Evolutionary conservation across 2,888 invertebrate species (phyloP).

Genomic region (Polyommatus icarus): DNA sequence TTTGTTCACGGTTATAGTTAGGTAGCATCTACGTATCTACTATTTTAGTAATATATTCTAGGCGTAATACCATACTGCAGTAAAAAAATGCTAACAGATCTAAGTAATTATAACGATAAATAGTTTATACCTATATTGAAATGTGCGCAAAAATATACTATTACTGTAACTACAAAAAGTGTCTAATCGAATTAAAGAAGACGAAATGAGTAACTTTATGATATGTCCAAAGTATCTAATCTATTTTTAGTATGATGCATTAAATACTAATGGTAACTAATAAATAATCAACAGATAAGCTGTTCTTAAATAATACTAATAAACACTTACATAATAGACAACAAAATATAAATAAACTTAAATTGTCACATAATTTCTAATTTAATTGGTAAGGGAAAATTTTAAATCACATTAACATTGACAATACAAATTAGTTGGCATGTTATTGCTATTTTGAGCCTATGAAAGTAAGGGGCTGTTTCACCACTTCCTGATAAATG

Average conservation of each 20-base stretch:
- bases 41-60: not conserved
- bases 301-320: not conserved
- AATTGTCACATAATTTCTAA: not conserved
- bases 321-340: not conserved
- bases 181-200: not conserved
- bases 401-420: not conserved
- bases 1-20: not conserved
- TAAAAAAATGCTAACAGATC: not conserved
- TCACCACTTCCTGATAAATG: too few species aligned
- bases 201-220: not conserved
- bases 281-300: not conserved
- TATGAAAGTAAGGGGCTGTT: not conserved
- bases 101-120: not conserved
- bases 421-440: not conserved
- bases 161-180: not conserved
- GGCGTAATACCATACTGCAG: not conserved
- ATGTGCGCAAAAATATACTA: not conserved
- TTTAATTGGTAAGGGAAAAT: not conserved
- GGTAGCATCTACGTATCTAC: not conserved
- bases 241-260: not conserved
- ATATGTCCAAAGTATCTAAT: not conserved
- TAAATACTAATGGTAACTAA: not conserved
- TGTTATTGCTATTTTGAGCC: not conserved
- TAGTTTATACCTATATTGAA: not conserved
- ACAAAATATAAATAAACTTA: not conserved